These are phyloP conservation scores for Aphidius ervi DNA, from an alignment of 1,140 invertebrate species.

Conservation along the genomic window DNA sequence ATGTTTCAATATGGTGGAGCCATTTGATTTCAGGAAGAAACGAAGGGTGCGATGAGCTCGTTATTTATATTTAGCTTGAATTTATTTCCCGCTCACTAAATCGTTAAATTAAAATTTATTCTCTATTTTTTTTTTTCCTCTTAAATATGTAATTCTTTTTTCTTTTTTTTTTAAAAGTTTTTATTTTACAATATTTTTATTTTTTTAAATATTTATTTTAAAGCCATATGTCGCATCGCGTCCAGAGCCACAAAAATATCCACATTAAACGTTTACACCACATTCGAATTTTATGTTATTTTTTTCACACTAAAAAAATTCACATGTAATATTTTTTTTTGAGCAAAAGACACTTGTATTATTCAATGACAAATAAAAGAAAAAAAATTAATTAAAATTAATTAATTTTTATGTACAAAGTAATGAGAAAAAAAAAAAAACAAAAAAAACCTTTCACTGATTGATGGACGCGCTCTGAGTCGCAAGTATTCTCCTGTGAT, in stretches of 20 bases:
- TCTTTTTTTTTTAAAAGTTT: neutral
- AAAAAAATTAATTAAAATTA: neutral
- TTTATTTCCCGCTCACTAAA: too few relatives aligned
- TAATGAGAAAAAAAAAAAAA: neutral
- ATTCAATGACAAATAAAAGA: neutral
- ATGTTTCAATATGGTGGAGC: too few relatives aligned
- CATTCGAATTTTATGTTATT: slow-evolving; percentile 25
- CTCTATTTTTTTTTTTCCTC: too few relatives aligned
- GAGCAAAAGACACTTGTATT: neutral
- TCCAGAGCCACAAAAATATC: slow-evolving; percentile 28
- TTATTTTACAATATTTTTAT: neutral
- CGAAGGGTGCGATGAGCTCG: too few relatives aligned
- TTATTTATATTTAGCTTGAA: too few relatives aligned
- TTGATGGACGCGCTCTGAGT: neutral
- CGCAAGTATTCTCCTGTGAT: slow-evolving; percentile 7
- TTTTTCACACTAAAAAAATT: too few relatives aligned
- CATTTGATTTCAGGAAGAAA: too few relatives aligned
- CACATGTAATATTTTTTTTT: neutral
- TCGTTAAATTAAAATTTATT: too few relatives aligned
- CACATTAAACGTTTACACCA: slow-evolving; percentile 34
- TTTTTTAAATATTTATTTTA: slow-evolving; percentile 9
- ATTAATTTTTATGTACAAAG: neutral
- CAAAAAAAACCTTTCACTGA: slow-evolving; percentile 7
- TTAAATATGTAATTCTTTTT: neutral
- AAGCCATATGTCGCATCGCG: slow-evolving; percentile 27